Evolutionary conservation across 2,113 vertebrate genomes (phyloP).

Genomic region (Plestiodon gilberti): DNA sequence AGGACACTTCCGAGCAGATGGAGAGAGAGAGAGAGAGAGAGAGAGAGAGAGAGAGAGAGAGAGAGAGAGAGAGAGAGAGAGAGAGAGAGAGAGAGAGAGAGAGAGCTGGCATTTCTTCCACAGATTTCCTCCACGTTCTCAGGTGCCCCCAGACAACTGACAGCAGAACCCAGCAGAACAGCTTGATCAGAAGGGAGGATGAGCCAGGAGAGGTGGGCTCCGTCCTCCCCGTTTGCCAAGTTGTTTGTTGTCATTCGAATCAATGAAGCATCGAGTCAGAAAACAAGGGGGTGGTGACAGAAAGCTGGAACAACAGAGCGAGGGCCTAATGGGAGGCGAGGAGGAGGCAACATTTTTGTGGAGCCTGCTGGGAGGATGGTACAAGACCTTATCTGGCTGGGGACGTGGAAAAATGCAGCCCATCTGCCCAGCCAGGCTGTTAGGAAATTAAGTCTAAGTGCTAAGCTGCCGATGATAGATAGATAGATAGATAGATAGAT

Average conservation of each 20-base stretch:
- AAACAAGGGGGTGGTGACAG: conserved; percentile 69
- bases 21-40: too few species aligned
- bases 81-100: neutral
- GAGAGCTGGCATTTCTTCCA: neutral
- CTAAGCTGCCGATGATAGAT: conserved; percentile 6
- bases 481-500: too few species aligned
- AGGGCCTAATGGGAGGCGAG: conserved; percentile 49
- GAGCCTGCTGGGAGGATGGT: neutral
- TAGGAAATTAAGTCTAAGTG: conserved; percentile 34
- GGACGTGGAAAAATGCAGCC: conserved; percentile 22
- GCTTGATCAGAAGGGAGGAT: conserved; percentile 53
- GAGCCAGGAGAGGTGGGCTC: too few species aligned
- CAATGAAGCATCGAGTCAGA: conserved; percentile 60
- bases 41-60: neutral
- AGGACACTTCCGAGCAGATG: neutral
- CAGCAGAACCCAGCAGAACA: neutral
- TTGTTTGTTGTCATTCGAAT: conserved; percentile 66
- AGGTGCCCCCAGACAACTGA: neutral
- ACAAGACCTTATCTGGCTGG: conserved; percentile 9
- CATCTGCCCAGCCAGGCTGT: conserved; percentile 1
- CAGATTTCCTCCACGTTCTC: conserved; percentile 13
- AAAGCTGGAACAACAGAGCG: conserved; percentile 62
- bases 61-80: neutral
- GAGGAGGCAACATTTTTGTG: conserved; percentile 31
- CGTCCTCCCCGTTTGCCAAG: conserved; percentile 52